Evolutionary conservation across 2,113 vertebrate genomes (phyloP).

Genomic region (Triplophysa rosa): DNA sequence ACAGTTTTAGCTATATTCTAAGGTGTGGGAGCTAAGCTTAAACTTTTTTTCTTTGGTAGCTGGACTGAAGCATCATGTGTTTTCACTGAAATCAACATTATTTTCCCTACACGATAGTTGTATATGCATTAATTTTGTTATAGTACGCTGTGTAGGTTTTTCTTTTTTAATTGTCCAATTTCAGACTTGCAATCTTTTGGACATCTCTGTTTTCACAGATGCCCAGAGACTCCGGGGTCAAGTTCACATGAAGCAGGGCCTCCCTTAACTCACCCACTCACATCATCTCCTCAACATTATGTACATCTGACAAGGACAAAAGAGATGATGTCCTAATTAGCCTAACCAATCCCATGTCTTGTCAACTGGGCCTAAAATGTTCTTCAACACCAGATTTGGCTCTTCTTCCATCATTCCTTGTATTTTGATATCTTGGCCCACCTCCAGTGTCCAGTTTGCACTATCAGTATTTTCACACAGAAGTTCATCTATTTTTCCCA

Average conservation of each 20-base stretch:
- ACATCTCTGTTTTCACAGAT: slow-evolving; percentile 49
- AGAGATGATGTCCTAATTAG: slow-evolving; percentile 2
- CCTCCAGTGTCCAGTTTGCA: slow-evolving; percentile 2
- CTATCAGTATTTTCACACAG: slow-evolving; percentile 52
- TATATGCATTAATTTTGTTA: too few relatives aligned
- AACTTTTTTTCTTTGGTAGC: too few relatives aligned
- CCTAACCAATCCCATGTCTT: slow-evolving; percentile 27
- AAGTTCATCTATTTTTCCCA: slow-evolving; percentile 40
- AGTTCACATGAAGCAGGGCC: slow-evolving; percentile 29
- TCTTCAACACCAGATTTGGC: slow-evolving; percentile 25
- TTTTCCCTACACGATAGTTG: too few relatives aligned
- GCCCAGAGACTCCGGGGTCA: slow-evolving; percentile 33
- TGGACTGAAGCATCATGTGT: too few relatives aligned
- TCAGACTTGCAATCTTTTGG: slow-evolving; percentile 16
- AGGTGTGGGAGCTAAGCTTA: too few relatives aligned
- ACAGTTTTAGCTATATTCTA: too few relatives aligned
- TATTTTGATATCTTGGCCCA: slow-evolving; percentile 4
- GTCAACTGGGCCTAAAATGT: slow-evolving; percentile 18
- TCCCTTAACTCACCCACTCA: slow-evolving; percentile 11
- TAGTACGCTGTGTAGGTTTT: background rate
- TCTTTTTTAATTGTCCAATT: slow-evolving; percentile 18
- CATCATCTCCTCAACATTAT: slow-evolving; percentile 30
- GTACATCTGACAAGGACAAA: background rate
- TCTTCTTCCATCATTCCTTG: background rate
- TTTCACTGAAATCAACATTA: too few relatives aligned